Evolutionary conservation across 2,113 vertebrate genomes (phyloP).

Genomic region (Calyptomena viridis): DNA sequence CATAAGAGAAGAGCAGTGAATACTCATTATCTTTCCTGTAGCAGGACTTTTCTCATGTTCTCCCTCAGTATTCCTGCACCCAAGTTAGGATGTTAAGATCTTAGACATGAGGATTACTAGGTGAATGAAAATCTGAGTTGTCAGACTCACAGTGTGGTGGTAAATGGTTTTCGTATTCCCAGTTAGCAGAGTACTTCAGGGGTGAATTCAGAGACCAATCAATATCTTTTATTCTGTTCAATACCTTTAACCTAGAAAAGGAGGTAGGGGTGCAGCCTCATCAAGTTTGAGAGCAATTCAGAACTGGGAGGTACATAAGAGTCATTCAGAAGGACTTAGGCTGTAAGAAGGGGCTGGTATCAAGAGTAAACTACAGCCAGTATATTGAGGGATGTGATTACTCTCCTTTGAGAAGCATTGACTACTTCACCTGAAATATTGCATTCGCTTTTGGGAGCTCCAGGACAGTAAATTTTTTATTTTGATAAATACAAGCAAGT

Average conservation of each 20-base stretch:
- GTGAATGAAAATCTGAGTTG: background rate
- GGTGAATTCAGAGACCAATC: fast-evolving
- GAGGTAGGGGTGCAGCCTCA: background rate
- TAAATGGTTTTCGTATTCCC: background rate
- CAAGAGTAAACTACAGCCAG: background rate
- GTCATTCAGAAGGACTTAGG: background rate
- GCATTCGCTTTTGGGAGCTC: background rate
- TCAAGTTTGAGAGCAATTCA: background rate
- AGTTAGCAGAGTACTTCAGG: background rate
- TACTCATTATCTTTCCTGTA: background rate
- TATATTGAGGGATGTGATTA: background rate
- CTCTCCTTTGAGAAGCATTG: background rate
- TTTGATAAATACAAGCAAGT: background rate
- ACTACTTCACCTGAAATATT: background rate
- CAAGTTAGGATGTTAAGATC: background rate
- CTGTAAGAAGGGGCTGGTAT: background rate
- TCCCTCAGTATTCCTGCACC: background rate
- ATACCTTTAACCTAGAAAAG: background rate
- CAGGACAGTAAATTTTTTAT: background rate
- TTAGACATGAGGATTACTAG: background rate
- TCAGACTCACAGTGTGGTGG: background rate
- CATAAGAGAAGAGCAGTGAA: background rate
- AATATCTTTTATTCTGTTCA: background rate
- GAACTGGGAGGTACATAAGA: background rate
- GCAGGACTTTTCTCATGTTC: background rate